Base-by-base conservation (phyloP, 1,140 invertebrate genomes). In the Bilobella aurantiaca region DNA sequence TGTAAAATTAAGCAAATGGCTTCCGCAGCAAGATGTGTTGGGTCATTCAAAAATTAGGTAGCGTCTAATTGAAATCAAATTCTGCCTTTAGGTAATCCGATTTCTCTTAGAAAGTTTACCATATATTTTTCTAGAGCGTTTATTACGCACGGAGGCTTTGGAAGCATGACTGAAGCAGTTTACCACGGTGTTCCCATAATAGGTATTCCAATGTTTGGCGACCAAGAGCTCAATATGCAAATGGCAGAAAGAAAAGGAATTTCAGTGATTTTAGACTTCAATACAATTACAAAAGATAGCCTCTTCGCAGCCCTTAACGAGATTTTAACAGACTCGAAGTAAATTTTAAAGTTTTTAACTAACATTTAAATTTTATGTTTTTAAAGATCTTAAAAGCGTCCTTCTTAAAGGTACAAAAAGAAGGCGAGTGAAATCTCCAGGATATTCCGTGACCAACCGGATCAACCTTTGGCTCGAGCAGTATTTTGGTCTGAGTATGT, bases 401-500 rank as follows among this genome's bases (percentile, higher is more conserved):
- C n/a, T 42, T 42, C n/a, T 27, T 77, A 27, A 70, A 81, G 80
- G 28, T 81, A 77, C 59, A 71, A 69, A 61, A 66, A 75, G 67
- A 76, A 78, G 49, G 81, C 79, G 0, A 79, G 81, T 69, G 73
- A 75, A 49, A 30, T 84, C 1, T 84, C 84, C 0, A 74, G 73
- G 68, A 74, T 79, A 1, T 85, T 82, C 75, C 78, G 75, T 34
- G 83, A 85, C 70, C 76, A 81, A 42, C 82, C 82, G 0, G 72
- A 80, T 69, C 74, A 75, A 1, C 77, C 82, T 0, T 66, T 82
- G 42, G 81, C 83, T 5, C 81, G 77, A 0, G 81, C 83, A 0
- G 74, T 83, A 21, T 85, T 81, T 75, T 85, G 83, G 84, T 79
- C 81, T 0, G 83, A 85, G 69, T 85, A 85, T 66, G 77, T 83